Base-by-base conservation (phyloP, 2,797 vertebrate genomes). In the Sandelia bainsii region DNA sequence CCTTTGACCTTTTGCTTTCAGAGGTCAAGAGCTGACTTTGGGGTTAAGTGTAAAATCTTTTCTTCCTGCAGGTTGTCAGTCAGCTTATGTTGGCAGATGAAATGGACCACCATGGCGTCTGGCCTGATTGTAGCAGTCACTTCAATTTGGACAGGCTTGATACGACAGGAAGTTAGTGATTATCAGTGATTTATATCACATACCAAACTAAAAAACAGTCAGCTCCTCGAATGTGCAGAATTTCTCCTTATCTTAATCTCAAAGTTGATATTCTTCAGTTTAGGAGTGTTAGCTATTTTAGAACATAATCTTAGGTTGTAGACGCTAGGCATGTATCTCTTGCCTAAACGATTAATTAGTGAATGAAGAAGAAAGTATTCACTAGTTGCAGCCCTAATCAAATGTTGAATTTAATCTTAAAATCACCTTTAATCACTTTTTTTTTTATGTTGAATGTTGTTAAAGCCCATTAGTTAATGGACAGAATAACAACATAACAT, bases 1-100 rank as follows among this genome's bases (percentile, higher is more conserved):
- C 86, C 80, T 75, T 23, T 76, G 81, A 80, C 83, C 74, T 72
- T n/a, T 25, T 19, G 69, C 79, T 79, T 63, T 73, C 42, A 80
- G 48, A 29, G 78, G 80, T 83, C 62, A 71, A 59, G 68, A 52
- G 72, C 54, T 6, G 53, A 23, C 25, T 49, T 46, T 17, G 39
- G 51, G 83, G 76, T 83, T 74, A 83, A 86, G 85, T 80, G 84
- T 78, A 25, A 51, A 75, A 52, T 16, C 25, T 16, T 60, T 63
- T 67, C 45, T 51, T 14, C 46, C 34, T 65, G 62, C 59, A 25
- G 66, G 19, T 59, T 20, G 72, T 77, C 74, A 23, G 22, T 46
- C 29, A 46, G 65, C 29, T 59, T 42, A 51, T 13, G 9, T 17
- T 57, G 12, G 46, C 19, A 37, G 48, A 45, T 32, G 20, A 77